These are phyloP conservation scores for Eospalax fontanierii DNA, from an alignment of 2,797 vertebrate genomes.

Conservation along the genomic window DNA sequence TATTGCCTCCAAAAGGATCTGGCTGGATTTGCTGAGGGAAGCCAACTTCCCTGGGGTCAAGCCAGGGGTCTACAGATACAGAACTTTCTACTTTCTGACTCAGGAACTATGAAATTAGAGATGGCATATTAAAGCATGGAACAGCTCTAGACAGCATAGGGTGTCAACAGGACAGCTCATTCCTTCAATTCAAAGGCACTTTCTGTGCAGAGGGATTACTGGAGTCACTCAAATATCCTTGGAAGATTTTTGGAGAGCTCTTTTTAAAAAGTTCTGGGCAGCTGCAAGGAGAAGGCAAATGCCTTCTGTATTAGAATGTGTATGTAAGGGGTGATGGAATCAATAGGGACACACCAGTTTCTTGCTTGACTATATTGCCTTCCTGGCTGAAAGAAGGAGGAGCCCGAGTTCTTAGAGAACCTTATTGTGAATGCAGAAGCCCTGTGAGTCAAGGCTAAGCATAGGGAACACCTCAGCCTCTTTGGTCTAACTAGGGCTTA, in stretches of 20 bases:
- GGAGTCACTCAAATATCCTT: neutral
- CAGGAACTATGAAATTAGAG: neutral
- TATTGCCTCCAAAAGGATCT: neutral
- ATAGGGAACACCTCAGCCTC: neutral
- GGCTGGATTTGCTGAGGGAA: neutral
- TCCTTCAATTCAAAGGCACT: conserved; percentile 9
- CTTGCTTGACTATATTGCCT: conserved; percentile 37
- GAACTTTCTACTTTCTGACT: neutral
- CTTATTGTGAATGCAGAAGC: neutral
- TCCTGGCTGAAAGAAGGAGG: conserved; percentile 4
- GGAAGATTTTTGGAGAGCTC: conserved; percentile 24
- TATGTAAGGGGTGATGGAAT: neutral
- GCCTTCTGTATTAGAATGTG: neutral
- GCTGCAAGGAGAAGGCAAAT: conserved; percentile 25
- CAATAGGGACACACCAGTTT: neutral
- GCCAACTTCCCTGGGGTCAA: neutral
- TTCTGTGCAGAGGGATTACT: conserved; percentile 37
- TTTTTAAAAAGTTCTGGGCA: conserved; percentile 64
- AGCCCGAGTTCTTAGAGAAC: neutral
- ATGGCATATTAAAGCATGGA: conserved; percentile 2
- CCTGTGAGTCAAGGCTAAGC: too few relatives aligned
- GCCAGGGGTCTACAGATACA: neutral
- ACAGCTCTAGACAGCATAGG: neutral
- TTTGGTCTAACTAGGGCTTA: neutral
- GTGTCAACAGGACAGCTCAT: neutral